Percentiles rank a stretch among this genome's conserved stretches.
phyloP scores from a whole-genome alignment of 2,888 invertebrate genomes.

The Linyphia triangularis region DNA sequence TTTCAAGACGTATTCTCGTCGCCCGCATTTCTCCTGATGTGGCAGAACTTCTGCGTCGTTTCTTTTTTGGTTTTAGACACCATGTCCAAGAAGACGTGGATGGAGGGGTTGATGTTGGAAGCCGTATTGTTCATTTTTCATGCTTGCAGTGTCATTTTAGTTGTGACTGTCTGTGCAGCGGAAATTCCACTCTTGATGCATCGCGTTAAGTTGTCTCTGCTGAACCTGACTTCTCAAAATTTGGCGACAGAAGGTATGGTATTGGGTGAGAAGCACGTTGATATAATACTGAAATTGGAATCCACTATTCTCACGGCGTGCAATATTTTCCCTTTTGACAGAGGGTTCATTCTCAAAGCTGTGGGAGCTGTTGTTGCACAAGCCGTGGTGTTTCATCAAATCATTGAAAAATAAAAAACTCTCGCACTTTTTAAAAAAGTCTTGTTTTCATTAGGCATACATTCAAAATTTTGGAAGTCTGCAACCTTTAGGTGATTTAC shows the following conservation, averaged over 20 bases:
- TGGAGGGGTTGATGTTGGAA: not conserved
- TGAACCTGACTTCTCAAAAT: not conserved
- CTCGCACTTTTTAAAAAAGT: no score
- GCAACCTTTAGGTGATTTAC: no score
- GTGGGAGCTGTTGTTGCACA: not conserved
- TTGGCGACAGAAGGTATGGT: no score
- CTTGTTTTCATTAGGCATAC: no score
- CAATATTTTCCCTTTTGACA: not conserved
- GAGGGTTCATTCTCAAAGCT: not conserved
- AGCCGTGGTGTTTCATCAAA: not conserved
- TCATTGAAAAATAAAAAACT: not conserved
- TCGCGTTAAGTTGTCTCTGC: not conserved
- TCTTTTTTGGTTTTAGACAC: not conserved
- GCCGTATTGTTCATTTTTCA: not conserved
- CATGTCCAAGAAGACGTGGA: not conserved
- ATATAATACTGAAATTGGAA: not conserved
- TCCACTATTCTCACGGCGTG: not conserved
- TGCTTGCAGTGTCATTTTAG: not conserved
- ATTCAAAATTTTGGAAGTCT: no score
- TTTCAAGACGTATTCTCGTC: not conserved
- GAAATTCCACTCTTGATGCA: not conserved
- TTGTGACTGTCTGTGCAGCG: not conserved
- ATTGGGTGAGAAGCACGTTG: not conserved
- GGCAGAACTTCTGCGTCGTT: conserved; percentile 4
- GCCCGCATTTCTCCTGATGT: not conserved